Percentiles rank a stretch among this genome's conserved stretches.
phyloP scores from a whole-genome alignment of 2,797 vertebrate species.

The Hoplostethus mediterraneus region DNA sequence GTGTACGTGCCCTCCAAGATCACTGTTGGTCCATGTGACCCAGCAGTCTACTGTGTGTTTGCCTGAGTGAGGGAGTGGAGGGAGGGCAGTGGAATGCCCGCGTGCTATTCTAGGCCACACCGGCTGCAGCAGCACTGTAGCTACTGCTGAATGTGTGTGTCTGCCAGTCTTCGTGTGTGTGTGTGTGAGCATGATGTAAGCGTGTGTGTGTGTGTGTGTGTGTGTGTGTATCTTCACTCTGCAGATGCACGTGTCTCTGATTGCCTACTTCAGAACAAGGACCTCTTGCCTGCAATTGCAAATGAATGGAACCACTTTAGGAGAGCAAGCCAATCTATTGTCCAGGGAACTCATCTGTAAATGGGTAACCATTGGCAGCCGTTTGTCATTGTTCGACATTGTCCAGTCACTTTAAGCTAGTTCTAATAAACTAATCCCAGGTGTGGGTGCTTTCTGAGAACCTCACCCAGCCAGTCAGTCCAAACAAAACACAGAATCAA shows the following conservation, averaged over 20 bases:
- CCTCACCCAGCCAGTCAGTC: constrained; percentile 66
- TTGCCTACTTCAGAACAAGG: constrained; percentile 71
- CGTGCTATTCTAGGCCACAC: constrained; percentile 81
- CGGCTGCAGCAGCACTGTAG: constrained; percentile 61
- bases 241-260: constrained; percentile 66
- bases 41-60: constrained; percentile 68
- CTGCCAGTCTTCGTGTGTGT: constrained; percentile 16
- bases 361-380: constrained; percentile 59
- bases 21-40: constrained; percentile 79
- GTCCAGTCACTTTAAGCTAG: constrained; percentile 61
- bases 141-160: constrained; percentile 45
- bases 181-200: constrained; percentile 38
- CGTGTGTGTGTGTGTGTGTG: constrained; percentile 19
- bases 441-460: constrained; percentile 58
- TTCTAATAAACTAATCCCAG: constrained; percentile 76
- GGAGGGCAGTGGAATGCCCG: constrained; percentile 80
- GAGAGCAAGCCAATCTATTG: constrained; percentile 60
- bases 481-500: constrained; percentile 55
- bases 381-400: constrained; percentile 78
- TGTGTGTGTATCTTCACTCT: constrained; percentile 35
- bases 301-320: constrained; percentile 71
- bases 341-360: constrained; percentile 68
- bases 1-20: constrained; percentile 66
- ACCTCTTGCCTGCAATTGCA: constrained; percentile 68
- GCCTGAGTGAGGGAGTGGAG: constrained; percentile 62